phyloP scores from a whole-genome alignment of 2,888 invertebrate species.

The Colostygia pectinataria region DNA sequence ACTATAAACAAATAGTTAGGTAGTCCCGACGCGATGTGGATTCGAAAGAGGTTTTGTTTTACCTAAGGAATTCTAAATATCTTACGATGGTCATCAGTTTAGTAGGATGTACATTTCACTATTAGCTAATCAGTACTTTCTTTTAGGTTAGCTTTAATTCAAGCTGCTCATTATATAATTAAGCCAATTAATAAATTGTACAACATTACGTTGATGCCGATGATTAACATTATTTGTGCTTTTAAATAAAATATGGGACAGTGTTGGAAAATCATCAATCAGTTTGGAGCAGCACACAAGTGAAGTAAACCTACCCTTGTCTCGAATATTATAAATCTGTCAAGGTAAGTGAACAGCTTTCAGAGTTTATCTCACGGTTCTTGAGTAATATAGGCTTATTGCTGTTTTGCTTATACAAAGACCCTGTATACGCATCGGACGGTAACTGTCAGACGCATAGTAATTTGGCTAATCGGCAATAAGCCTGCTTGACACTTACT shows the following conservation, averaged over 20 bases:
- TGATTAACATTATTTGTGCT: background rate
- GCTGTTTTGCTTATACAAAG: no score
- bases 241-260: slow-evolving; percentile 13
- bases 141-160: background rate
- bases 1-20: no score
- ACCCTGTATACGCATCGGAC: no score
- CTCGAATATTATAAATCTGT: background rate
- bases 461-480: no score
- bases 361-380: no score
- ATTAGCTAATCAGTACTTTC: slow-evolving; percentile 2
- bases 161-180: background rate
- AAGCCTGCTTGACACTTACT: no score
- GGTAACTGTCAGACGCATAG: no score
- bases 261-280: slow-evolving; percentile 11
- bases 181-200: slow-evolving; percentile 14
- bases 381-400: no score
- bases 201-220: slow-evolving; percentile 8
- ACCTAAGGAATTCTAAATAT: no score
- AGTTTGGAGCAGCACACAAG: slow-evolving; percentile 4
- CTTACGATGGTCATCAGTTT: background rate
- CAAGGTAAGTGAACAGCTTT: no score
- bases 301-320: background rate
- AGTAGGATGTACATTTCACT: background rate
- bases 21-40: no score
- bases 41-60: no score